Evolutionary conservation across 1,140 invertebrate genomes (phyloP).

Genomic region (Trichonephila inaurata): DNA sequence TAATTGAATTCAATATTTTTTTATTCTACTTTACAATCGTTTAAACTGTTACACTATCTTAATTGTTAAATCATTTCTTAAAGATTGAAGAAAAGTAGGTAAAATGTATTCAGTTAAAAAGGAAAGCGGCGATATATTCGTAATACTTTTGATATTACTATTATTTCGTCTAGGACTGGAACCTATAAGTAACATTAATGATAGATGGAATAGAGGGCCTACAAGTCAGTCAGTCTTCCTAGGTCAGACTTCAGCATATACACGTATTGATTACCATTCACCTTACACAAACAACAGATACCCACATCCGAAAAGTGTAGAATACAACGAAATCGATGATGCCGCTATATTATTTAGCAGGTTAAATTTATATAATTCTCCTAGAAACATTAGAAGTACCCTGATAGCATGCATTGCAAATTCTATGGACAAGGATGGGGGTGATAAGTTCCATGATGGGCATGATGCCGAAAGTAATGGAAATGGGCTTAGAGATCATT

Average conservation of each 20-base stretch:
- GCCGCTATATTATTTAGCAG: conserved; percentile 51
- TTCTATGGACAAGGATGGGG: neutral
- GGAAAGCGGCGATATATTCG: conserved; percentile 87
- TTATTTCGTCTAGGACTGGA: conserved; percentile 89
- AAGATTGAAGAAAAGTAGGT: neutral
- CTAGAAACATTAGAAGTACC: neutral
- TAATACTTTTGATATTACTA: conserved; percentile 85
- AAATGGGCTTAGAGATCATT: neutral
- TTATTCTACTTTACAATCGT: too few species aligned
- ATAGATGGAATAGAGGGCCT: conserved; percentile 82
- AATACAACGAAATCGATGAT: conserved; percentile 49
- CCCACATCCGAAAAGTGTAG: conserved; percentile 51
- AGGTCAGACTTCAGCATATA: conserved; percentile 80
- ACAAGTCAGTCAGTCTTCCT: conserved; percentile 80
- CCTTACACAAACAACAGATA: neutral
- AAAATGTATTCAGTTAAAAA: conserved; percentile 82
- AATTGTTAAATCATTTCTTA: neutral
- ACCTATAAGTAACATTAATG: conserved; percentile 86
- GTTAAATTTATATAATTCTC: conserved; percentile 50
- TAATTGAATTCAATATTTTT: neutral
- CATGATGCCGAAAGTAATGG: neutral
- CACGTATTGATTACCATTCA: conserved; percentile 74
- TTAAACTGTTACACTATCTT: neutral
- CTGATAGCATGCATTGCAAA: conserved; percentile 45
- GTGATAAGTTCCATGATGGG: neutral